phyloP scores from a whole-genome alignment of 1,140 invertebrate genomes.

The Dendroctonus valens region DNA sequence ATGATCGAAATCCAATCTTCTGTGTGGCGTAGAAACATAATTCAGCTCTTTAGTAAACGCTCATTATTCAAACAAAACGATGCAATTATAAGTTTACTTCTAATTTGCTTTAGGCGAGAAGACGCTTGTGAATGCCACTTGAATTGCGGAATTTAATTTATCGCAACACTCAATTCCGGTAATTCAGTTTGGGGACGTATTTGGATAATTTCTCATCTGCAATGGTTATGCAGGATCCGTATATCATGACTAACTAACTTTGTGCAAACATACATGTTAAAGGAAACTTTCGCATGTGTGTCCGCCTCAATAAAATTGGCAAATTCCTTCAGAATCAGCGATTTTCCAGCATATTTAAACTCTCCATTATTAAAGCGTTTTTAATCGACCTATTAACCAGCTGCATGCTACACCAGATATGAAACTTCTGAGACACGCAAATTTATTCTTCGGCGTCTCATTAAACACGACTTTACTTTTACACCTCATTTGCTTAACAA shows the following conservation, averaged over 20 bases:
- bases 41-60: not conserved
- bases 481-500: not conserved
- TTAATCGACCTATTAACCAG: too few relatives aligned
- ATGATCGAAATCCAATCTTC: too few relatives aligned
- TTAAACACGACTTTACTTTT: not conserved
- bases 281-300: too few relatives aligned
- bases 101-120: constrained; percentile 10
- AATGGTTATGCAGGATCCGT: constrained; percentile 20
- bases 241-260: too few relatives aligned
- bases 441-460: not conserved
- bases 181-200: constrained; percentile 37
- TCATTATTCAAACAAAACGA: constrained; percentile 8
- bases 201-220: constrained; percentile 32
- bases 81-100: constrained; percentile 15
- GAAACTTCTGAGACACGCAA: too few relatives aligned
- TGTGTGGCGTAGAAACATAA: not conserved
- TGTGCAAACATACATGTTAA: too few relatives aligned
- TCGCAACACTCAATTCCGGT: constrained; percentile 39
- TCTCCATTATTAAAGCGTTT: too few relatives aligned
- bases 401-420: too few relatives aligned
- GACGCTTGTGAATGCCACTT: constrained; percentile 10
- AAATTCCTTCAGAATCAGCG: too few relatives aligned
- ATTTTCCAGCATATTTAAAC: too few relatives aligned
- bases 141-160: constrained; percentile 33
- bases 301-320: too few relatives aligned